Evolutionary conservation across 2,888 invertebrate genomes (phyloP).

Genomic region (Notodonta ziczac): DNA sequence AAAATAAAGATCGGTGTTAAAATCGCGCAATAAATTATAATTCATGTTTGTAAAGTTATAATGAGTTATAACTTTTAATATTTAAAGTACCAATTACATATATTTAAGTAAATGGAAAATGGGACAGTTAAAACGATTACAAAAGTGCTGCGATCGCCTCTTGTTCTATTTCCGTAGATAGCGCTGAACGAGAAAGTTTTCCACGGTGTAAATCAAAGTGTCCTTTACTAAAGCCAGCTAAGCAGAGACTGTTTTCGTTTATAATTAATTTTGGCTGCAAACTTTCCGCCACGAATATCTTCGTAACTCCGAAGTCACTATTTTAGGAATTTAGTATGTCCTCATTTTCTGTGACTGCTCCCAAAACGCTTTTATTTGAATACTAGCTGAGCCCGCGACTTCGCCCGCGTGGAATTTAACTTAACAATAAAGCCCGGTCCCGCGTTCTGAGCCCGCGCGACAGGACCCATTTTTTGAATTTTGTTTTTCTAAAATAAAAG

Average conservation of each 20-base stretch:
- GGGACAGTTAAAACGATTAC: not conserved
- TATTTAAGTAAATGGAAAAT: not conserved
- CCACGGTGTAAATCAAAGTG: slow-evolving; percentile 53
- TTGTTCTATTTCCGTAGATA: slow-evolving; percentile 43
- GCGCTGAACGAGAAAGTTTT: slow-evolving; percentile 42
- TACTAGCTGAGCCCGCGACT: too few relatives aligned
- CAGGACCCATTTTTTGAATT: too few relatives aligned
- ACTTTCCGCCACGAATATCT: slow-evolving; percentile 47
- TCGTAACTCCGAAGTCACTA: slow-evolving; percentile 42
- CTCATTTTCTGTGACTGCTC: slow-evolving; percentile 34
- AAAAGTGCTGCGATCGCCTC: slow-evolving; percentile 19
- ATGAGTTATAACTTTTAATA: too few relatives aligned
- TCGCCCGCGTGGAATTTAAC: too few relatives aligned
- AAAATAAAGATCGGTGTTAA: too few relatives aligned
- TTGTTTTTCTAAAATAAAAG: too few relatives aligned
- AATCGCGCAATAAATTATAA: too few relatives aligned
- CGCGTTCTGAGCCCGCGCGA: too few relatives aligned
- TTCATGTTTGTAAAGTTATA: too few relatives aligned
- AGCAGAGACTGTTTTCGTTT: slow-evolving; percentile 45
- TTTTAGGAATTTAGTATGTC: slow-evolving; percentile 47
- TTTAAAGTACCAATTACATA: too few relatives aligned
- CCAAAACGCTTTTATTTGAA: slow-evolving; percentile 27
- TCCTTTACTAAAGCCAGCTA: slow-evolving; percentile 51
- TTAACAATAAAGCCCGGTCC: too few relatives aligned
- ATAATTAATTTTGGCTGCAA: slow-evolving; percentile 52